These are phyloP conservation scores for Gasterosteus nipponicus DNA, from an alignment of 2,113 vertebrate genomes.

Conservation along the genomic window DNA sequence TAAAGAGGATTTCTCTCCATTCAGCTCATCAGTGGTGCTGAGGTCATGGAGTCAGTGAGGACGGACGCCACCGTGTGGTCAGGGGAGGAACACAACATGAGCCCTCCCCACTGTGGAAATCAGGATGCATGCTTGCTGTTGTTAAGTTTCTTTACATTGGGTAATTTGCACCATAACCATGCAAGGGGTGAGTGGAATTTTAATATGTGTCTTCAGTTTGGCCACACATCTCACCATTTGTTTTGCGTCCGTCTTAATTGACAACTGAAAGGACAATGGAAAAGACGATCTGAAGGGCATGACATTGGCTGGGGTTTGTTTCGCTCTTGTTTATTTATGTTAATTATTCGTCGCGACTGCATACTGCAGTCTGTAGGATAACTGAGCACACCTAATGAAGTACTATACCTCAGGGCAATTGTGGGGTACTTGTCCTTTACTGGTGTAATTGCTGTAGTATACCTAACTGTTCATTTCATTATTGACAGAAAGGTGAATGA, in stretches of 20 bases:
- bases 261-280: background rate
- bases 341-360: background rate
- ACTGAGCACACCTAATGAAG: background rate
- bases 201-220: background rate
- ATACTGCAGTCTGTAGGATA: background rate
- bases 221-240: background rate
- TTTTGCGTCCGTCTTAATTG: background rate
- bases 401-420: too few species aligned
- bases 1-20: constrained; percentile 68
- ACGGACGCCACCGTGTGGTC: constrained; percentile 67
- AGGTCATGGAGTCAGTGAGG: constrained; percentile 25
- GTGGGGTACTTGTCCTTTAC: background rate
- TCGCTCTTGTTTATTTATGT: background rate
- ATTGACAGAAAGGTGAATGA: background rate
- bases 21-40: constrained; percentile 28
- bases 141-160: background rate
- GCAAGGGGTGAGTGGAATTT: background rate
- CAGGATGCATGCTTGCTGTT: background rate
- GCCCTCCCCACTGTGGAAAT: background rate
- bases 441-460: background rate
- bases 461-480: background rate
- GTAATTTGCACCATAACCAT: background rate
- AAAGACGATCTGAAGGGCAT: background rate
- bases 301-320: background rate
- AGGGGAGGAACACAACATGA: background rate